These are phyloP conservation scores for Scomber japonicus DNA, from an alignment of 2,113 vertebrate species.

Conservation along the genomic window DNA sequence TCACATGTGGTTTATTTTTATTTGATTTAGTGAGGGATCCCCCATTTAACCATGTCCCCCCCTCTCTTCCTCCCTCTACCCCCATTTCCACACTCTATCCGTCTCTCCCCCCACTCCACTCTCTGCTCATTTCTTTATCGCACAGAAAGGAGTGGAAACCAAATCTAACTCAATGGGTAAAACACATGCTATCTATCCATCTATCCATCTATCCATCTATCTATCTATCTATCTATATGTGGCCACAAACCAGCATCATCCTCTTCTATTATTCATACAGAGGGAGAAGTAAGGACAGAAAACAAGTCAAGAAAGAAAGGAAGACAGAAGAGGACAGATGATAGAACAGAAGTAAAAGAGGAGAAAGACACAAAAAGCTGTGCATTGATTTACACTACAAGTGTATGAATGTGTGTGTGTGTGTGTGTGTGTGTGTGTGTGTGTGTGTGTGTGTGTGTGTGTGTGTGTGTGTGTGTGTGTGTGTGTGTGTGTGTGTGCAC, in stretches of 20 bases:
- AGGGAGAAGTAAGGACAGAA: neutral
- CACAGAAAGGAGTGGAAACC: conserved; percentile 11
- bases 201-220: neutral
- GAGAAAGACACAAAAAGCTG: too few species aligned
- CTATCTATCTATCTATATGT: conserved; percentile 11
- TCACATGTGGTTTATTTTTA: conserved; percentile 64
- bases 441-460: too few species aligned
- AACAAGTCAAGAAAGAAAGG: neutral
- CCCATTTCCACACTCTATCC: too few species aligned
- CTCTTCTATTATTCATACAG: conserved; percentile 37
- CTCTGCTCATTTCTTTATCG: conserved; percentile 1
- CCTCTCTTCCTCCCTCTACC: neutral
- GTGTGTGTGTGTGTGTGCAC: too few species aligned
- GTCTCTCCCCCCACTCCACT: neutral
- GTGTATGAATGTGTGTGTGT: too few species aligned
- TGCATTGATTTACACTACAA: too few species aligned
- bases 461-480: too few species aligned
- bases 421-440: too few species aligned
- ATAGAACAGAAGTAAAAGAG: too few species aligned
- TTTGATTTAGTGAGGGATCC: conserved; percentile 65
- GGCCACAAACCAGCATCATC: conserved; percentile 15
- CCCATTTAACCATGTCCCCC: conserved; percentile 12
- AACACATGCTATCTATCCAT: neutral
- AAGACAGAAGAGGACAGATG: neutral
- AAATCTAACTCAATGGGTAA: neutral